Evolutionary conservation across 1,140 invertebrate species (phyloP), one percentile per base, ranked within the genome.

Genomic region (Meloidogyne hapla): DNA sequence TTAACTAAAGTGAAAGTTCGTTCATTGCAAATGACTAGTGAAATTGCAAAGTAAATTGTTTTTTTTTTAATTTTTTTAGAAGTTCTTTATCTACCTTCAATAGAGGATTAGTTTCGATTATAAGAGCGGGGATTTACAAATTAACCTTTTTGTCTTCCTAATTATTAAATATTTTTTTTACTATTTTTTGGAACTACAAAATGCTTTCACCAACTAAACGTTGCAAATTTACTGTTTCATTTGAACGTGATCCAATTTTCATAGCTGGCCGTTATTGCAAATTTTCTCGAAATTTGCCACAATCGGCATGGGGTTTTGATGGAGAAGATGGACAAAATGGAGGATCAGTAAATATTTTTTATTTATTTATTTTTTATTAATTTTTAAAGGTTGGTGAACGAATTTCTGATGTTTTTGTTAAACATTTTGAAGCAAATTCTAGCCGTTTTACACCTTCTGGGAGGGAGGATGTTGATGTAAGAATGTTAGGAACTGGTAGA

Each of bases 401-500:
- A 74, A 74, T 86, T 33, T 48, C 69, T 40, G 45, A 61, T 42
- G 45, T 72, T 12, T 28, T 87, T 68, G 61, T 77, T 40, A 74
- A 77, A n/a, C 48, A 71, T 26, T 82, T 78, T 69, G 68, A 75
- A 69, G 84, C 83, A 12, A 70, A 74, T 48, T 69, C 66, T 23
- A 75, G 68, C 12, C 33, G 78, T 21, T 86, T 86, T 62, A 71
- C 81, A 23, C 77, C 85, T n/a, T 77, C 78, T 23, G 84, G 84
- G 4, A 62, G 84, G 23, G 84, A 86, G 56, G 84, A 86, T 76
- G 81, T 86, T 66, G 84, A 85, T 21, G 78, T 79, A 18, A 40
- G 75, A 42, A 80, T 80, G 80, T 66, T 79, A 12, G 80, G 89
- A 61, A 84, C 76, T 64, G 89, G 89, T 80, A 63, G 88, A 69